Percentiles rank a stretch among this genome's conserved stretches.
phyloP scores from a whole-genome alignment of 2,888 invertebrate species.

The Sinohyriopsis cumingii region DNA sequence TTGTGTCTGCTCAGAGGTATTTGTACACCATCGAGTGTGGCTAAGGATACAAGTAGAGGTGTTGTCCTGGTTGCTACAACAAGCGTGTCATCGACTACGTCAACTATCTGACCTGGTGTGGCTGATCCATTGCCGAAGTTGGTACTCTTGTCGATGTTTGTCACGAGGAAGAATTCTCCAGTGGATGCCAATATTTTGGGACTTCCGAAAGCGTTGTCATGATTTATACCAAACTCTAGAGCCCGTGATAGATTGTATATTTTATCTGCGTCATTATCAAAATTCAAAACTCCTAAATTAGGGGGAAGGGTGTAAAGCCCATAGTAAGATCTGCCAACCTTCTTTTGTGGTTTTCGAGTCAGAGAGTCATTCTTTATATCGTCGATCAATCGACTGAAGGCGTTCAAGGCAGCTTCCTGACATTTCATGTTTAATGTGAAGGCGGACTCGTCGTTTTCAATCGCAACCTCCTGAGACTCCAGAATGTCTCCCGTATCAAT shows the following conservation, averaged over 20 bases:
- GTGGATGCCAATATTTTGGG: constrained; percentile 41
- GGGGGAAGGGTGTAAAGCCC: constrained; percentile 44
- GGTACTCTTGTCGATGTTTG: constrained; percentile 28
- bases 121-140: neutral
- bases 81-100: constrained; percentile 39
- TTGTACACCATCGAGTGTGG: constrained; percentile 38
- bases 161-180: constrained; percentile 42
- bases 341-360: constrained; percentile 19
- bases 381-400: constrained; percentile 30
- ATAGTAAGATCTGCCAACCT: constrained; percentile 37
- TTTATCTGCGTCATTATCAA: constrained; percentile 14
- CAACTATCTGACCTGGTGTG: constrained; percentile 34
- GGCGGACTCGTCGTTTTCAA: constrained; percentile 41
- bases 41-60: constrained; percentile 33
- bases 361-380: constrained; percentile 25
- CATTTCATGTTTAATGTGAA: constrained; percentile 50
- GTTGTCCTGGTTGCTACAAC: constrained; percentile 31
- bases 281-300: constrained; percentile 44
- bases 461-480: constrained; percentile 31
- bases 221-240: constrained; percentile 42
- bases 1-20: constrained; percentile 20
- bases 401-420: constrained; percentile 37
- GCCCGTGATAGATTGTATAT: constrained; percentile 43
- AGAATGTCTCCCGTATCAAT: constrained; percentile 55
- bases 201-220: constrained; percentile 49